Evolutionary conservation across 2,113 vertebrate genomes (phyloP).

Genomic region (Corapipo altera): DNA sequence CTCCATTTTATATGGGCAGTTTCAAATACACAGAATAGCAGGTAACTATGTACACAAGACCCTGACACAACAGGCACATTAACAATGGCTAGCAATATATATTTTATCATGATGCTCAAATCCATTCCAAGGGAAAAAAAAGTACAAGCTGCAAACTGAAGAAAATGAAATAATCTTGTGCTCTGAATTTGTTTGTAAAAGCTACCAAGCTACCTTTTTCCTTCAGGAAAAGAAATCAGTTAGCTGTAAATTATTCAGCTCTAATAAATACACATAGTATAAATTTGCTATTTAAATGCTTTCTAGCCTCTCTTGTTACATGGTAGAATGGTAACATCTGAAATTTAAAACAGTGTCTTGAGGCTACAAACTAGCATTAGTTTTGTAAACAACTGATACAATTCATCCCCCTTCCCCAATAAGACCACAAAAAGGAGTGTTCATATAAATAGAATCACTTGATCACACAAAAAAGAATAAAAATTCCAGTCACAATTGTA

Average conservation of each 20-base stretch:
- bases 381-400: constrained; percentile 3
- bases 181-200: not conserved
- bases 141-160: not conserved
- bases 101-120: not conserved
- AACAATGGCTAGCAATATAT: not conserved
- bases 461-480: not conserved
- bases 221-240: not conserved
- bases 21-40: not conserved
- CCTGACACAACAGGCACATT: not conserved
- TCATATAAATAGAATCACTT: not conserved
- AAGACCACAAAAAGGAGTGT: not conserved
- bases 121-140: not conserved
- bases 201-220: not conserved
- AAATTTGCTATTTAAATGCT: constrained; percentile 55
- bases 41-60: not conserved
- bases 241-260: constrained; percentile 15
- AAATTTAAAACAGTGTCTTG: constrained; percentile 16
- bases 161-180: not conserved
- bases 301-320: constrained; percentile 21
- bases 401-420: no score
- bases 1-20: not conserved
- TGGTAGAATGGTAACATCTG: not conserved
- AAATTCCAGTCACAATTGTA: not conserved
- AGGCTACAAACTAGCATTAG: constrained; percentile 15
- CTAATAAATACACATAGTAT: constrained; percentile 30